Percentiles rank a stretch among this genome's conserved stretches.
Conservation (phyloP, 1,140 invertebrate genomes). For the Drosophila seguyi region DNA sequence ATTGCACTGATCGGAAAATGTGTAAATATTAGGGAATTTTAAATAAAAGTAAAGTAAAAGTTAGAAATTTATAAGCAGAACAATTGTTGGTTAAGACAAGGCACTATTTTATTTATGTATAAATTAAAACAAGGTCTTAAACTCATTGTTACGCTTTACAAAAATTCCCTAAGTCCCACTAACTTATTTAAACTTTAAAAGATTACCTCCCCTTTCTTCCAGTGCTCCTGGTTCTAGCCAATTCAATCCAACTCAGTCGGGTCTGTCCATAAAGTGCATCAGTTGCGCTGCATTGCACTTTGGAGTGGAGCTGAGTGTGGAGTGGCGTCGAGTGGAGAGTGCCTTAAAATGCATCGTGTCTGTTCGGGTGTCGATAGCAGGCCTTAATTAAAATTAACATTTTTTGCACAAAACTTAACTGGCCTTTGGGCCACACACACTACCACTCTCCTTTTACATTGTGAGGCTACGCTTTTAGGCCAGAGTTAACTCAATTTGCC, state of each 20-base stretch:
- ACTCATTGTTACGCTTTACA: background rate
- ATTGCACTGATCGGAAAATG: background rate
- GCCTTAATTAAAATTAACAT: slow-evolving; percentile 84
- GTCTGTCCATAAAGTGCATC: slow-evolving; percentile 71
- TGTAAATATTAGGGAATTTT: background rate
- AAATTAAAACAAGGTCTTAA: background rate
- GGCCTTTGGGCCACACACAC: background rate
- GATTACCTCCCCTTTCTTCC: background rate
- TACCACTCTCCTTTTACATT: slow-evolving; percentile 46
- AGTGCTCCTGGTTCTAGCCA: slow-evolving; percentile 27
- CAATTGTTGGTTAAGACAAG: background rate
- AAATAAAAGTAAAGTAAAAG: too few species aligned
- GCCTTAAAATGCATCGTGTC: slow-evolving; percentile 58
- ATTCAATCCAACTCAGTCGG: slow-evolving; percentile 34
- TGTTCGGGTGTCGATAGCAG: slow-evolving; percentile 79
- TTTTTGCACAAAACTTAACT: slow-evolving; percentile 80
- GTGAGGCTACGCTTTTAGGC: slow-evolving; percentile 68
- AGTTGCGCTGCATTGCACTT: slow-evolving; percentile 80
- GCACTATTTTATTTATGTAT: background rate
- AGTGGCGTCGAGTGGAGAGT: slow-evolving; percentile 34
- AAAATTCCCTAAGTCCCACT: background rate
- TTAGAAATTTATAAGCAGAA: background rate
- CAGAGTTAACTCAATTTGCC: slow-evolving; percentile 80
- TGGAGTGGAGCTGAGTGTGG: slow-evolving; percentile 30
- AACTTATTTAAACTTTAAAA: too few species aligned